Percentiles rank a stretch among this genome's conserved stretches.
Conservation (phyloP, 1,140 invertebrate species). For the Drosophila lini region DNA sequence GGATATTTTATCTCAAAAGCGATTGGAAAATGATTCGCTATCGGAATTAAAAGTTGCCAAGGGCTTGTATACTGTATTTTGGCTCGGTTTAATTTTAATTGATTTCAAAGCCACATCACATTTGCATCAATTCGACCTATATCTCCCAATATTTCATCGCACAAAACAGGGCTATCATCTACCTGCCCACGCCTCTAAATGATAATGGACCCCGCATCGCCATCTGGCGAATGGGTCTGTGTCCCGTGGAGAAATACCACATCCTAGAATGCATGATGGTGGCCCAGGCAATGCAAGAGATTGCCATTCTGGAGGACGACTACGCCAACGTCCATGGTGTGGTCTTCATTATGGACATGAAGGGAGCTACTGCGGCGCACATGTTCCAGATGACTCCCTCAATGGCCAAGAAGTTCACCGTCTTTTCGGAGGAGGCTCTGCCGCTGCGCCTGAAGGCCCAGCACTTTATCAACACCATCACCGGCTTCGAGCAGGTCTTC, state of each 20-base stretch:
- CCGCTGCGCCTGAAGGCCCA: constrained; percentile 85
- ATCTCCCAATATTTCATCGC: not conserved
- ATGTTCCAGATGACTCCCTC: constrained; percentile 85
- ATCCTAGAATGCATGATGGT: constrained; percentile 62
- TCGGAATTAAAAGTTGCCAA: too few species aligned
- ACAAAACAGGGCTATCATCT: constrained; percentile 50
- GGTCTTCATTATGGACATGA: constrained; percentile 85
- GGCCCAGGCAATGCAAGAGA: constrained; percentile 58
- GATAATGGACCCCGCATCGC: constrained; percentile 62
- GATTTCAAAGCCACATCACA: too few species aligned
- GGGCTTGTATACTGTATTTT: not conserved
- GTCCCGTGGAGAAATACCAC: constrained; percentile 60
- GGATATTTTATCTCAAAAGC: constrained; percentile 5
- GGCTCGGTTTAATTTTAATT: too few species aligned
- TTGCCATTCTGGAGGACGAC: constrained; percentile 84
- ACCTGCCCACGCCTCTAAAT: constrained; percentile 77
- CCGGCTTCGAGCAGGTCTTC: constrained; percentile 85
- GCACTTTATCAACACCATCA: constrained; percentile 86
- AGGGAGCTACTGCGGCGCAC: constrained; percentile 83
- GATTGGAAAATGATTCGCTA: not conserved
- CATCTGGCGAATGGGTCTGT: constrained; percentile 53
- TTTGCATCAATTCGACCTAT: too few species aligned
- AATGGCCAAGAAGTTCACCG: constrained; percentile 85
- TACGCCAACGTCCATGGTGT: constrained; percentile 84
- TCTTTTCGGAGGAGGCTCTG: constrained; percentile 85